phyloP scores from a whole-genome alignment of 64 coral and sea anemone genomes.

The Platygyra sinensis region DNA sequence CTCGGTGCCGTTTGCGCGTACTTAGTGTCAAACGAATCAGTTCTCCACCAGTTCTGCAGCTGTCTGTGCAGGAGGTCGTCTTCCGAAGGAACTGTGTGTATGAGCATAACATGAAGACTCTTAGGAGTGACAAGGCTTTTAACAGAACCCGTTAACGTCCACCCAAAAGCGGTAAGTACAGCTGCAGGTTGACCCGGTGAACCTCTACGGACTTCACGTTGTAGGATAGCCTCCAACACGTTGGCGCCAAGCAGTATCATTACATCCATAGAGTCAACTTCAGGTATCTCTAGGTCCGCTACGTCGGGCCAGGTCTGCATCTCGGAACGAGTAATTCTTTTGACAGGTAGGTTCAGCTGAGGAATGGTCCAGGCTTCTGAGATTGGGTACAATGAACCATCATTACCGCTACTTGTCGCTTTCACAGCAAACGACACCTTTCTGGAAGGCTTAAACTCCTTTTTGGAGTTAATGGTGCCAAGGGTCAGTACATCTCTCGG shows the following conservation, averaged over 20 bases:
- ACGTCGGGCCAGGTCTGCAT: conserved; percentile 45
- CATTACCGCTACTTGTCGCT: neutral
- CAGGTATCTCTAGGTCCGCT: neutral
- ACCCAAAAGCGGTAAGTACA: conserved; percentile 10
- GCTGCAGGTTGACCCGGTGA: neutral
- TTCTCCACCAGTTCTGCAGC: conserved; percentile 32
- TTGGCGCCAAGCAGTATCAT: conserved; percentile 40
- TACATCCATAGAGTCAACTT: conserved; percentile 21
- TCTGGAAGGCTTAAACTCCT: neutral
- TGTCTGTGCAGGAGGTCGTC: conserved; percentile 24
- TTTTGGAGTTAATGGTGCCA: conserved; percentile 38
- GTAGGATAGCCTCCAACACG: conserved; percentile 19
- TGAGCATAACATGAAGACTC: too few relatives aligned
- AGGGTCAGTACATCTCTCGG: neutral
- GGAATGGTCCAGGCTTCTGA: conserved; percentile 59
- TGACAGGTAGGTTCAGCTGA: conserved; percentile 16
- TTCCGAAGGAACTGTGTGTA: neutral
- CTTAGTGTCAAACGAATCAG: conserved; percentile 7
- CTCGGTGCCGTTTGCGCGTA: neutral
- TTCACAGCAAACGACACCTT: conserved; percentile 57
- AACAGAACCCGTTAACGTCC: conserved; percentile 19
- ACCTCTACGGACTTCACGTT: conserved; percentile 24
- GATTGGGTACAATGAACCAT: neutral
- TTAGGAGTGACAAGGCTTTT: neutral
- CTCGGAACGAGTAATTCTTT: conserved; percentile 5